phyloP scores from a whole-genome alignment of 2,797 vertebrate species.

The Pogonophryne albipinna region DNA sequence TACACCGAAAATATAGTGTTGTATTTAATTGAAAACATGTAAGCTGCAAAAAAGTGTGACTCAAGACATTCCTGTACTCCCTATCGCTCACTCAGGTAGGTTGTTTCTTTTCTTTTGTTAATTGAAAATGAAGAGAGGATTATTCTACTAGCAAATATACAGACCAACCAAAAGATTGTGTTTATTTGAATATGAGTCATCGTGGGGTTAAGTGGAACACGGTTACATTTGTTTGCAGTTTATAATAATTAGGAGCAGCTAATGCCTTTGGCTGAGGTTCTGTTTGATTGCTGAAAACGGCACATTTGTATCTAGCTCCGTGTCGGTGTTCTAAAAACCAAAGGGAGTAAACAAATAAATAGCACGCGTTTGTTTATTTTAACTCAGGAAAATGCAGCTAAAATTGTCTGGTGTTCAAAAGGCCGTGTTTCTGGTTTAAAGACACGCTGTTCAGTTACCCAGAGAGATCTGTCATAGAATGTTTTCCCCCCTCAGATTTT shows the following conservation, averaged over 20 bases:
- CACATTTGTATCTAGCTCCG: slow-evolving; percentile 25
- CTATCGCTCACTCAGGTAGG: too few relatives aligned
- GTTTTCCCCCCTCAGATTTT: slow-evolving; percentile 38
- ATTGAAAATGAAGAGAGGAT: slow-evolving; percentile 13
- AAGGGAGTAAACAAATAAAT: slow-evolving; percentile 46
- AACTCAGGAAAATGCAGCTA: slow-evolving; percentile 60
- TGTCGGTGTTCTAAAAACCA: slow-evolving; percentile 50
- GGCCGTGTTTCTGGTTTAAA: slow-evolving; percentile 49
- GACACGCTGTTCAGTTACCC: slow-evolving; percentile 58
- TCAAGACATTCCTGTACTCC: too few relatives aligned
- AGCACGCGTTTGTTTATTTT: slow-evolving; percentile 62
- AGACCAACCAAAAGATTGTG: neutral
- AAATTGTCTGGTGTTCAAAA: slow-evolving; percentile 54
- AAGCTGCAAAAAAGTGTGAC: neutral
- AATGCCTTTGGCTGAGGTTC: slow-evolving; percentile 54
- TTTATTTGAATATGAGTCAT: slow-evolving; percentile 29
- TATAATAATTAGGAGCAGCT: slow-evolving; percentile 48
- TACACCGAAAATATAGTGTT: slow-evolving; percentile 15
- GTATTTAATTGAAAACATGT: slow-evolving; percentile 37
- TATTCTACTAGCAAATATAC: neutral
- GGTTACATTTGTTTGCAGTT: slow-evolving; percentile 24
- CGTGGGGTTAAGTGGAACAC: slow-evolving; percentile 39
- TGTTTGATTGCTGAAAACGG: slow-evolving; percentile 28
- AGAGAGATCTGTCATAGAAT: slow-evolving; percentile 43
- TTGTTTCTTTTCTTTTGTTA: neutral